Percentiles rank a stretch among this genome's conserved stretches.
Conservation (phyloP, 2,113 vertebrate species). For the Mustelus asterias region DNA sequence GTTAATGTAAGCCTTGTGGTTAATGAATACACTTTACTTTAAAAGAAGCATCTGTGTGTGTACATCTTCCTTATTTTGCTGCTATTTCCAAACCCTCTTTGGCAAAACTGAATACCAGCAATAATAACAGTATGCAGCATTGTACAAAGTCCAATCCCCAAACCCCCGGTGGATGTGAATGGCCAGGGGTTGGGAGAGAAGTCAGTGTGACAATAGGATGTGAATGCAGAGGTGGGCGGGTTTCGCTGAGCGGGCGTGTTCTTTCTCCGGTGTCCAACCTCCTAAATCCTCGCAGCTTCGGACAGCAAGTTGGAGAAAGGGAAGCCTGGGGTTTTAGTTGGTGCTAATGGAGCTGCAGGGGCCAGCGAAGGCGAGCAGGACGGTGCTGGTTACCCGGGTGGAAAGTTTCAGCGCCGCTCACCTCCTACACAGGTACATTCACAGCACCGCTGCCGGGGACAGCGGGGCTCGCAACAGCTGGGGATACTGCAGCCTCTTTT, state of each 20-base stretch:
- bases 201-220: no score
- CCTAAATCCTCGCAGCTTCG: neutral
- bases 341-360: neutral
- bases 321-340: neutral
- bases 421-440: constrained; percentile 12
- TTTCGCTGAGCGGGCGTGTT: neutral
- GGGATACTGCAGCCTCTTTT: no score
- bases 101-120: neutral
- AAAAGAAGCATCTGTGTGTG: no score
- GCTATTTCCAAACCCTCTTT: neutral
- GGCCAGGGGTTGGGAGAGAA: no score
- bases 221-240: neutral
- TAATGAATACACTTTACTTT: no score
- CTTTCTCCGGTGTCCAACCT: neutral
- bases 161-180: no score
- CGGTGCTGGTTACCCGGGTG: neutral
- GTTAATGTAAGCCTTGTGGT: no score
- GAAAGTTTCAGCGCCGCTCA: constrained; percentile 30
- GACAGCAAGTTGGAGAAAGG: neutral
- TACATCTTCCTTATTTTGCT: neutral
- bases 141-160: no score
- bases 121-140: neutral
- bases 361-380: neutral
- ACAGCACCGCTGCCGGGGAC: neutral
- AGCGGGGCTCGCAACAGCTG: no score